Conservation (phyloP, 2,888 invertebrate genomes). For the Brachyptera putata region DNA sequence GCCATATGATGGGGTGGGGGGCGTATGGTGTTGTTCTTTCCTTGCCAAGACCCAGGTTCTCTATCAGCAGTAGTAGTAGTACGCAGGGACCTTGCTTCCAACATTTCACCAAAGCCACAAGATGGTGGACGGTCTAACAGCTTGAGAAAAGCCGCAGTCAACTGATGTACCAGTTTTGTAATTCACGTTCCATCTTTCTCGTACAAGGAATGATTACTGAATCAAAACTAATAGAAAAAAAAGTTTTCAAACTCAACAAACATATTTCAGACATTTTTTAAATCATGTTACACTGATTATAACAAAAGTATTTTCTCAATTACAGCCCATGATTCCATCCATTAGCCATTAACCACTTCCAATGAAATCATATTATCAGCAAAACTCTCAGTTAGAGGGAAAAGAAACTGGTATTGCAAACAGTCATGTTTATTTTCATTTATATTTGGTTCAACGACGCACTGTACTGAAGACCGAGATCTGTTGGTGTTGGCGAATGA, state of each 20-base stretch:
- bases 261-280: background rate
- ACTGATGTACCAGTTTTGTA: slow-evolving; percentile 14
- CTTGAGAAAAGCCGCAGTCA: slow-evolving; percentile 15
- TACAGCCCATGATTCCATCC: too few relatives aligned
- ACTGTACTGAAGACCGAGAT: too few relatives aligned
- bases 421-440: too few relatives aligned
- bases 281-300: background rate
- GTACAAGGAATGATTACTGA: background rate
- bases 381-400: too few relatives aligned
- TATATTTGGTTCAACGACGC: too few relatives aligned
- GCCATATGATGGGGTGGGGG: slow-evolving; percentile 44
- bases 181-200: slow-evolving; percentile 3
- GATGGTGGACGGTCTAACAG: background rate
- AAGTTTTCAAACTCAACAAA: background rate
- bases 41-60: slow-evolving; percentile 26
- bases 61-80: slow-evolving; percentile 15
- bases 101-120: slow-evolving; percentile 22
- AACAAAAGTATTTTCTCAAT: background rate
- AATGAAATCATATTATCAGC: too few relatives aligned
- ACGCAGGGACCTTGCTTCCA: slow-evolving; percentile 30
- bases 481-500: too few relatives aligned
- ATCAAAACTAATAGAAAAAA: slow-evolving; percentile 16
- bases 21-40: slow-evolving; percentile 28
- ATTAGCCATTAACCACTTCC: too few relatives aligned
- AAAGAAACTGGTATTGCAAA: too few relatives aligned